These are phyloP conservation scores for Ommatoiulus sabulosus DNA, from an alignment of 2,888 invertebrate genomes.

Conservation along the genomic window DNA sequence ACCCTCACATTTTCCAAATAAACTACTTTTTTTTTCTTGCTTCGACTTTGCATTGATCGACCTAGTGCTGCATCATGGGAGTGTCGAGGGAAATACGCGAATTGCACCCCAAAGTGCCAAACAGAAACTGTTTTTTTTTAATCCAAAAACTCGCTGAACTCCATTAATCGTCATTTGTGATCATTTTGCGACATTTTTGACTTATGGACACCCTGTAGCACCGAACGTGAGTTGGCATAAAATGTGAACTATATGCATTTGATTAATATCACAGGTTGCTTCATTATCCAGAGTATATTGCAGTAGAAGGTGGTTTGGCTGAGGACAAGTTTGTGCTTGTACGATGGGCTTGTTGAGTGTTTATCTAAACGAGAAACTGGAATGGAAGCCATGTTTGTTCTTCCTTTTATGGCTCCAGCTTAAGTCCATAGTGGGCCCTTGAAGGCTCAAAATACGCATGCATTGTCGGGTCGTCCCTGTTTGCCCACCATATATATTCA, in stretches of 20 bases:
- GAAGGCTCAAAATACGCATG: not conserved
- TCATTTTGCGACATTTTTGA: too few relatives aligned
- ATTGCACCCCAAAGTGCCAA: not conserved
- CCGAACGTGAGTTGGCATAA: too few relatives aligned
- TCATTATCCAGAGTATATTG: not conserved
- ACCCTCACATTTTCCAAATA: constrained; percentile 42
- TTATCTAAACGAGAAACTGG: constrained; percentile 18
- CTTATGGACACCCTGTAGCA: too few relatives aligned
- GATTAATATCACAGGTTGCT: not conserved
- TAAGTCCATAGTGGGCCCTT: not conserved
- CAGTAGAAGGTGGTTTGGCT: not conserved
- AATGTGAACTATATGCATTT: too few relatives aligned
- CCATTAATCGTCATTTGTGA: too few relatives aligned
- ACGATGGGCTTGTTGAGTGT: not conserved
- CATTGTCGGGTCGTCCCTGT: not conserved
- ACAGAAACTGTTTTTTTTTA: too few relatives aligned
- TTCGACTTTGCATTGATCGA: constrained; percentile 45
- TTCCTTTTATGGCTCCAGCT: constrained; percentile 13
- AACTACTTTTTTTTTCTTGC: not conserved
- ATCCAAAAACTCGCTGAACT: too few relatives aligned
- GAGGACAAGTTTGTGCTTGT: not conserved
- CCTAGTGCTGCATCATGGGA: constrained; percentile 17
- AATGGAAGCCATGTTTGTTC: constrained; percentile 39
- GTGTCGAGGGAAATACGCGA: not conserved
- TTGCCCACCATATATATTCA: constrained; percentile 41